Evolutionary conservation across 2,888 invertebrate genomes (phyloP).

Genomic region (Cephonodes hylas): DNA sequence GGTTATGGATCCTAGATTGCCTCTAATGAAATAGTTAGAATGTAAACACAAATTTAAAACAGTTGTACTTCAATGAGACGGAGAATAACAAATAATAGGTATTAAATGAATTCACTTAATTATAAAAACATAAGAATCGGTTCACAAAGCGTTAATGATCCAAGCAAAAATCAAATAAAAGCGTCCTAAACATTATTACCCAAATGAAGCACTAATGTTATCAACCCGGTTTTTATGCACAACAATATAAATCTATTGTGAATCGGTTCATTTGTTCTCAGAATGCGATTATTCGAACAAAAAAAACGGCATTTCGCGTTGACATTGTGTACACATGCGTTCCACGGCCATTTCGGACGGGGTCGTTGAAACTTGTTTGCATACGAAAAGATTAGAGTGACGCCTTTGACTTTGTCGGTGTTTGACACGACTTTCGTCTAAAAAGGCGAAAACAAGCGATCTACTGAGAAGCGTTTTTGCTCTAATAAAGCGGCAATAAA

Average conservation of each 20-base stretch:
- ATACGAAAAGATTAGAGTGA: slow-evolving; percentile 66
- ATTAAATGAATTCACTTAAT: too few relatives aligned
- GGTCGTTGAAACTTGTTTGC: slow-evolving; percentile 75
- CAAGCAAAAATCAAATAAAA: too few relatives aligned
- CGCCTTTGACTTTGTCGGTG: slow-evolving; percentile 62
- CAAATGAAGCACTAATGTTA: background rate
- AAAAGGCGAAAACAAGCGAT: slow-evolving; percentile 58
- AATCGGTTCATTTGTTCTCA: slow-evolving; percentile 44
- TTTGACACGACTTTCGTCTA: slow-evolving; percentile 60
- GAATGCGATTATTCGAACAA: slow-evolving; percentile 32
- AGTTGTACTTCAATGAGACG: too few relatives aligned
- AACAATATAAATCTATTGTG: slow-evolving; percentile 40
- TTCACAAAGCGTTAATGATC: too few relatives aligned
- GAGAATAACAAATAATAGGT: too few relatives aligned
- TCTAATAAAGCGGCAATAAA: slow-evolving; percentile 66
- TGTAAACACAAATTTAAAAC: too few relatives aligned
- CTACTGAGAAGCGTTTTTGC: slow-evolving; percentile 68
- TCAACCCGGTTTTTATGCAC: too few relatives aligned
- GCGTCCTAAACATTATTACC: background rate
- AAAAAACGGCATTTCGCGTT: slow-evolving; percentile 48
- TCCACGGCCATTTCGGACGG: slow-evolving; percentile 54
- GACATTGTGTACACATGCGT: slow-evolving; percentile 59
- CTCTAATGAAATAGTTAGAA: too few relatives aligned
- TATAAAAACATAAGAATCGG: too few relatives aligned
- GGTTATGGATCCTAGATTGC: too few relatives aligned